phyloP scores from a whole-genome alignment of 2,888 invertebrate genomes.

The Himalopsyche kuldschensis region DNA sequence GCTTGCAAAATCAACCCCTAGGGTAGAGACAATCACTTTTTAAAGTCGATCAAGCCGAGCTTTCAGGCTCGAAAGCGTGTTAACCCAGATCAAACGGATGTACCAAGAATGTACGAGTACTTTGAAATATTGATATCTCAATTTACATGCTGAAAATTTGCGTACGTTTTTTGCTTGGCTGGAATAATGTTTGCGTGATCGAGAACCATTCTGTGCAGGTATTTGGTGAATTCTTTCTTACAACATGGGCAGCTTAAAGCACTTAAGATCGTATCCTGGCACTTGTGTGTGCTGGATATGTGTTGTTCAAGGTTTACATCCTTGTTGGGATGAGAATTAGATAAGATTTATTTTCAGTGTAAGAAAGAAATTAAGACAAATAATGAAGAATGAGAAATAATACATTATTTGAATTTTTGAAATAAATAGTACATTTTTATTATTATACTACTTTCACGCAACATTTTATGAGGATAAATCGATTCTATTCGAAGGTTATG shows the following conservation, averaged over 20 bases:
- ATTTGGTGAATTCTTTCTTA: background rate
- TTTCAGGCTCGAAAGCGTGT: background rate
- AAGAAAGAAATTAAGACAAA: background rate
- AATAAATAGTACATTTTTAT: no score
- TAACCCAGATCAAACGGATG: background rate
- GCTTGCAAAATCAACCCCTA: background rate
- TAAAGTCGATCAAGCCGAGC: background rate
- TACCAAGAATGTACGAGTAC: background rate
- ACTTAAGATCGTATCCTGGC: conserved; percentile 3
- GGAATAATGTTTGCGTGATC: conserved; percentile 1
- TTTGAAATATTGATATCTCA: conserved; percentile 27
- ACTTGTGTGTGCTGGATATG: background rate
- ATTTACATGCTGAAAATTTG: conserved; percentile 21
- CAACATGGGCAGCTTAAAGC: background rate
- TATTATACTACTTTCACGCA: no score
- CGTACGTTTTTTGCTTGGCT: background rate
- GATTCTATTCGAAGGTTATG: no score
- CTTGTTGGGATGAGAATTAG: background rate
- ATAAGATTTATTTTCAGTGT: background rate
- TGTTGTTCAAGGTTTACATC: background rate
- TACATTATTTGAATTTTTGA: no score
- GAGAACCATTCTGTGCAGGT: background rate
- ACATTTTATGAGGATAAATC: no score
- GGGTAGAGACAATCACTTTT: background rate
- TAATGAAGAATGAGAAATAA: background rate